phyloP scores from a whole-genome alignment of 2,888 invertebrate species.

The Macropis europaea region DNA sequence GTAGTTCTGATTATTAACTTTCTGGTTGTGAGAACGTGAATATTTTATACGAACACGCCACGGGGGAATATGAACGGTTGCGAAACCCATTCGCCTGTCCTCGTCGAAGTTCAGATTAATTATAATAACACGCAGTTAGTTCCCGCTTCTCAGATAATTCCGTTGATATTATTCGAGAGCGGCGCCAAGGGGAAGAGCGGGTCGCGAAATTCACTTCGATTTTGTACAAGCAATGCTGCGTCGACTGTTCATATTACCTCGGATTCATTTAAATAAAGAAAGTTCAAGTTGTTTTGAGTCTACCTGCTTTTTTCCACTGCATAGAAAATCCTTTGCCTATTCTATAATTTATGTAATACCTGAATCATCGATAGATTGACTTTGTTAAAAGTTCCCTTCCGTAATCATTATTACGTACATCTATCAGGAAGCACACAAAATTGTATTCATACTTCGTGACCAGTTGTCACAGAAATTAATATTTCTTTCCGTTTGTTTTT shows the following conservation, averaged over 20 bases:
- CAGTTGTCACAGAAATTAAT: slow-evolving; percentile 66
- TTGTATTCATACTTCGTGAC: not conserved
- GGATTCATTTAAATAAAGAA: slow-evolving; percentile 58
- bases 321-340: not conserved
- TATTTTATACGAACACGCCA: slow-evolving; percentile 53
- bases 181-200: not conserved
- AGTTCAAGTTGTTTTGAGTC: slow-evolving; percentile 28
- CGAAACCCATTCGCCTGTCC: slow-evolving; percentile 15
- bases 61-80: slow-evolving; percentile 46
- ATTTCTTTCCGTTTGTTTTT: slow-evolving; percentile 66
- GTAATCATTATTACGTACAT: too few species aligned
- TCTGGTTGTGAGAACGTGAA: slow-evolving; percentile 62
- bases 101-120: slow-evolving; percentile 32
- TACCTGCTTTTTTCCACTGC: slow-evolving; percentile 20
- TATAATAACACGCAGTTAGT: slow-evolving; percentile 21
- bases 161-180: slow-evolving; percentile 1
- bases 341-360: not conserved
- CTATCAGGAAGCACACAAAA: not conserved
- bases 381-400: too few species aligned
- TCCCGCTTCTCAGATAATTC: slow-evolving; percentile 25
- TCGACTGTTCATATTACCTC: slow-evolving; percentile 40
- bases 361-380: not conserved
- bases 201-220: slow-evolving; percentile 13
- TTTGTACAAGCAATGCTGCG: slow-evolving; percentile 24
- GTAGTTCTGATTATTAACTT: slow-evolving; percentile 47